These are phyloP conservation scores for Panzeria rudis DNA, from an alignment of 2,888 invertebrate species.

Conservation along the genomic window DNA sequence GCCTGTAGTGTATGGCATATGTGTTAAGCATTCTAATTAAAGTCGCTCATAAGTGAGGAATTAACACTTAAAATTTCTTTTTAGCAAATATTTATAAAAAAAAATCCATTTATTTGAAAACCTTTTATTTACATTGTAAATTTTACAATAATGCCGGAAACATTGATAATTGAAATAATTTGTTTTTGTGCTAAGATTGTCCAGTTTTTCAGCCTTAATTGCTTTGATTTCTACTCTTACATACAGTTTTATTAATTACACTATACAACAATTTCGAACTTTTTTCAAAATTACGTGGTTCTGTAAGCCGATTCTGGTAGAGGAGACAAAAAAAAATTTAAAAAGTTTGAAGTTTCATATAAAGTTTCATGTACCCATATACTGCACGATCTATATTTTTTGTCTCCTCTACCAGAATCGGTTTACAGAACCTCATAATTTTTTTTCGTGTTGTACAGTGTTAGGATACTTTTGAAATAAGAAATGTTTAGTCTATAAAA, in stretches of 20 bases:
- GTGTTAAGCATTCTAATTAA: background rate
- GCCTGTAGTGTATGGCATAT: background rate
- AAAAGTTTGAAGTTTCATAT: too few relatives aligned
- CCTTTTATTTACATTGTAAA: too few relatives aligned
- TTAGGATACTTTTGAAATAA: background rate
- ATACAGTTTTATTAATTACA: constrained; percentile 7
- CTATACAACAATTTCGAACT: too few relatives aligned
- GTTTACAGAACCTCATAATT: too few relatives aligned
- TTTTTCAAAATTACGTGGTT: background rate
- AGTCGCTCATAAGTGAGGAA: background rate
- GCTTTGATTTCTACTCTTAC: constrained; percentile 43
- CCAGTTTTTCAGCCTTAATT: constrained; percentile 69
- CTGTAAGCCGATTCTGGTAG: too few relatives aligned
- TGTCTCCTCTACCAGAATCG: too few relatives aligned
- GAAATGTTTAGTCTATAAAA: too few relatives aligned
- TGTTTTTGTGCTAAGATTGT: constrained; percentile 58
- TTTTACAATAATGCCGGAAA: background rate
- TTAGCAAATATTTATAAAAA: background rate
- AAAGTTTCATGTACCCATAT: too few relatives aligned
- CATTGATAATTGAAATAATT: constrained; percentile 36
- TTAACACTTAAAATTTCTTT: background rate
- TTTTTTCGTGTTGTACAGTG: too few relatives aligned
- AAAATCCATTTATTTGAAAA: background rate
- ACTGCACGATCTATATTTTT: too few relatives aligned
- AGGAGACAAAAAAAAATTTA: background rate